A percentile compares a stretch with the other conserved stretches of the same genome.
These are phyloP conservation scores for Chironomus tepperi DNA, from an alignment of 1,140 invertebrate species.

Conservation along the genomic window DNA sequence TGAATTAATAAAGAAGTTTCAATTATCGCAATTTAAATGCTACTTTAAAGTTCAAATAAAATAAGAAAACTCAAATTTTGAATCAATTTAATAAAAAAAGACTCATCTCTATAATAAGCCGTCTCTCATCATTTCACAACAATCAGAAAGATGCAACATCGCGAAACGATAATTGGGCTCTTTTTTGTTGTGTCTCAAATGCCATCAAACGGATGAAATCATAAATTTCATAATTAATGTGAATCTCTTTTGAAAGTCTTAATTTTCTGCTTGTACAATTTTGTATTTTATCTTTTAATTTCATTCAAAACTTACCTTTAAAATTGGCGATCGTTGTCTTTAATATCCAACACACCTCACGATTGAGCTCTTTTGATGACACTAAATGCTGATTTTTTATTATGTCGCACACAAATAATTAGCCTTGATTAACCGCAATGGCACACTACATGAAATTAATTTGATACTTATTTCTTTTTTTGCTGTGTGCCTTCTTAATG, in stretches of 20 bases:
- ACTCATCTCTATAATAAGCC: no score
- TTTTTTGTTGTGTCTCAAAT: neutral
- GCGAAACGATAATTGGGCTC: neutral
- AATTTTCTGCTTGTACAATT: neutral
- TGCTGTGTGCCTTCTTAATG: neutral
- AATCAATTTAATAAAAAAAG: no score
- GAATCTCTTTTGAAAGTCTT: no score
- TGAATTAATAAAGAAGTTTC: no score
- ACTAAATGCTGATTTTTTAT: neutral
- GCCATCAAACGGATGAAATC: neutral
- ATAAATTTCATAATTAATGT: neutral
- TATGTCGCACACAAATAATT: neutral
- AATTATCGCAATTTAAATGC: no score
- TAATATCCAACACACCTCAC: neutral
- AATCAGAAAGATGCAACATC: neutral
- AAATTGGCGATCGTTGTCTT: neutral
- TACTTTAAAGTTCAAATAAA: no score
- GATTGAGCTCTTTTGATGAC: neutral
- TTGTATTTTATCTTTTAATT: neutral
- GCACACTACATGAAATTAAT: neutral
- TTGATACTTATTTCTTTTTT: neutral
- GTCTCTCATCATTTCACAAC: no score
- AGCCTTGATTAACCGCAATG: conserved; percentile 6
- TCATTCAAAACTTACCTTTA: neutral
- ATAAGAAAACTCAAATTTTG: no score